Base-by-base conservation (phyloP, 2,113 vertebrate genomes). In the Vombatus ursinus region DNA sequence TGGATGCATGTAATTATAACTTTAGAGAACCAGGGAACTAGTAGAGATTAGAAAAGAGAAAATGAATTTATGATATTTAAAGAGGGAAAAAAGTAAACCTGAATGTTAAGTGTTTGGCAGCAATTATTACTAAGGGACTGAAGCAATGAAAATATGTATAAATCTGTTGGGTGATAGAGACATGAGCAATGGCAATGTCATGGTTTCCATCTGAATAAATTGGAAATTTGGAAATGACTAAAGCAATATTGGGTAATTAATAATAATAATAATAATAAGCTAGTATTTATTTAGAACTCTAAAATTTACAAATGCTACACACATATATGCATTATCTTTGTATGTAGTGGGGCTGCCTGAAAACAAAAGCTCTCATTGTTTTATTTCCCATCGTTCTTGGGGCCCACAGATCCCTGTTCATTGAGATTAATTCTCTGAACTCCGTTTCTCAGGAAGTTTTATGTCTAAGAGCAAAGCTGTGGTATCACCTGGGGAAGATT, bases 61-160 rank as follows among this genome's bases (percentile, higher is more conserved):
- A 90, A 92, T 91, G 28, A 28, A 47, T 94, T 93, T 92, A 50
- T 91, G 8, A 92, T 90, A 84, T 96, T 31, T 50, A 92, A 91
- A 89, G 61, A 92, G 3, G 94, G 50, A 93, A 52, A 37, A 68
- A 47, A 77, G 53, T 48, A 90, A 89, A 93, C 26, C 68, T 93
- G 37, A 24, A 91, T 89, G 84, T 48, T 53, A 95, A 96, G n/a
- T 54, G 7, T 93, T 53, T 93, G 25, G 57, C 3, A 53, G 51
- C 91, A 91, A 51, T 47, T 48, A 16, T 51, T 50, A 89, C 92
- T 47, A 77, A 96, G 37, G 90, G 25, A 57, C 7, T 28, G 50
- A 26, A 93, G 52, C 14, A 53, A 92, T 95, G 31, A 89, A 23
- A 48, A 3, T 92, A 2, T 90, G 47, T 7, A 90, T 10, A 28